phyloP scores from a whole-genome alignment of 2,888 invertebrate species.

The Cephus pygmeus region DNA sequence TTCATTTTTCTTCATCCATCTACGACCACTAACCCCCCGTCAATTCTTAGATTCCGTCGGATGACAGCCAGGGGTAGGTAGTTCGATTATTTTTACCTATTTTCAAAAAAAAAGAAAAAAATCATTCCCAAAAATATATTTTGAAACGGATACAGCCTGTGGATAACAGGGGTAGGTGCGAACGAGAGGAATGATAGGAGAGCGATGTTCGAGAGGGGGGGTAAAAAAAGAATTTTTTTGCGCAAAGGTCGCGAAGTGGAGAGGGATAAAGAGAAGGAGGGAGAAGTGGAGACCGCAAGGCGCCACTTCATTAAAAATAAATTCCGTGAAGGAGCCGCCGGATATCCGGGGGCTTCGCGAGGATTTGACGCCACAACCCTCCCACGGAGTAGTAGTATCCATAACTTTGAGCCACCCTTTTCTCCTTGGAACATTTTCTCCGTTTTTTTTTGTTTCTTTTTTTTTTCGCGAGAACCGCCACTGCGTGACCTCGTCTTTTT shows the following conservation, averaged over 20 bases:
- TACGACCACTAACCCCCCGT: conserved; percentile 11
- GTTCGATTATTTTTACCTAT: conserved; percentile 5
- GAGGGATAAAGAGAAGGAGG: conserved; percentile 57
- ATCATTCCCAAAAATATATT: conserved; percentile 19
- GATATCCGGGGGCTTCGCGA: conserved; percentile 65
- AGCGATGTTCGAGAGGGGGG: conserved; percentile 7
- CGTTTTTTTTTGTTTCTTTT: conserved; percentile 5
- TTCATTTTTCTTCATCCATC: conserved; percentile 10
- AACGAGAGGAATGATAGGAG: neutral
- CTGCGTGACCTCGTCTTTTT: neutral
- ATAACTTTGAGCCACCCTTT: conserved; percentile 44
- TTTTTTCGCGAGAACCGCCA: neutral
- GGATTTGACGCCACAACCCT: conserved; percentile 61
- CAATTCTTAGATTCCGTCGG: neutral
- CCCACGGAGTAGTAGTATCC: conserved; percentile 36
- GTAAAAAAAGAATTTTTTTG: conserved; percentile 8
- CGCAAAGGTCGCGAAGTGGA: neutral
- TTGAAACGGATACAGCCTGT: conserved; percentile 15
- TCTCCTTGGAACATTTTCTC: conserved; percentile 22
- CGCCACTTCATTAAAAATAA: conserved; percentile 70
- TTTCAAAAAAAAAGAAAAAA: conserved; percentile 16
- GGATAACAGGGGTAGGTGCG: neutral
- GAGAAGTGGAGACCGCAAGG: conserved; percentile 33
- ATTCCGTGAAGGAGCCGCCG: conserved; percentile 66
- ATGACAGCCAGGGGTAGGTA: neutral